Base-by-base conservation (phyloP, 2,888 invertebrate species). In the Drosophila stalkeri region DNA sequence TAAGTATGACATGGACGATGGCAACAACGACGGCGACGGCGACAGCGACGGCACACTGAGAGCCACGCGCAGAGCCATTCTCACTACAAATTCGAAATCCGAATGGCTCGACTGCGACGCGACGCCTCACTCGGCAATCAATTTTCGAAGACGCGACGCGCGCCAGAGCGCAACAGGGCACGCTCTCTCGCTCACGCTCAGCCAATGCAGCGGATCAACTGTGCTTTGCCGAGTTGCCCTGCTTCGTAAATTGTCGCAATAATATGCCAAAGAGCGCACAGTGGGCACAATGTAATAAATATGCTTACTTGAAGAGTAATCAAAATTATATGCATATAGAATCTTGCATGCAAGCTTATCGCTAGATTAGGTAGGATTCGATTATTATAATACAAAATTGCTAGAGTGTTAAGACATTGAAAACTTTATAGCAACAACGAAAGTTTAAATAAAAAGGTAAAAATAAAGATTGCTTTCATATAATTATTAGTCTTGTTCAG, bases 1-100 rank as follows among this genome's bases (percentile, higher is more conserved):
- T 91, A 91, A 91, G 92, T 91, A 90, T 91, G 92, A 92, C 91
- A 91, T 79, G 85, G 86, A 61, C 74, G 75, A 70, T 49, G 78
- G 72, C 72, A 68, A 55, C 71, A 55, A 68, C 60, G 55, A 49
- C 63, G 81, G 64, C 43, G 27, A 55, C 59, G 39, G 11, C 18
- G 18, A n/a, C 64, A n/a, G 23, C 49, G 46, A 63, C 56, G 66
- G 71, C 80, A 55, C 63, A 66, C 84, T 82, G 89, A 89, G 85
- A 89, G 89, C 74, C 89, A 81, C 89, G 87, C 89, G 84, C 87
- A 86, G 76, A 64, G 64, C 56, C 68, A 76, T 60, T 65, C 77
- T 77, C 77, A 84, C 67, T 75, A 75, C 77, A 66, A 86, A 72
- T 64, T 63, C 66, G 51, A 86, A 69, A 65, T 65, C 68, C 68